phyloP scores from a whole-genome alignment of 2,797 vertebrate genomes.

The Natrix natrix region DNA sequence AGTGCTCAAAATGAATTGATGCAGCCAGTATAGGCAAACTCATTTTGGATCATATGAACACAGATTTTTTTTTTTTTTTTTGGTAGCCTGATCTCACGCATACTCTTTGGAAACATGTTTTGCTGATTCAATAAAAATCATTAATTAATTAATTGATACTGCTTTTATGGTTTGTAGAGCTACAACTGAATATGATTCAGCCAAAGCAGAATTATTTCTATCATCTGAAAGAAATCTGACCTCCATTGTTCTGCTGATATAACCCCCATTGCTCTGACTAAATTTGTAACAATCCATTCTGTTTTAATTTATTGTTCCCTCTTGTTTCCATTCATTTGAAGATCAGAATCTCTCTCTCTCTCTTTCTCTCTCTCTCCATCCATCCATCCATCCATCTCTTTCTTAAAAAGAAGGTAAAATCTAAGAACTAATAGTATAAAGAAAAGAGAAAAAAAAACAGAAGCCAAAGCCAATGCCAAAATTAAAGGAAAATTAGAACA shows the following conservation, averaged over 20 bases:
- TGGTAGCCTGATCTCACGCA: neutral
- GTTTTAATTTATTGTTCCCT: neutral
- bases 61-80: neutral
- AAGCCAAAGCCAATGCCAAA: neutral
- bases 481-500: neutral
- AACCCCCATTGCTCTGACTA: neutral
- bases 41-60: neutral
- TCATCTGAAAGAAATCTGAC: neutral
- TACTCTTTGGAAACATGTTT: neutral
- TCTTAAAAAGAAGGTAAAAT: neutral
- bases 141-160: neutral
- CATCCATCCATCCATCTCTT: too few species aligned
- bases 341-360: too few species aligned
- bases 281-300: neutral
- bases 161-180: neutral
- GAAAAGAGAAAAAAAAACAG: neutral
- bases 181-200: neutral
- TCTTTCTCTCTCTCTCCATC: too few species aligned
- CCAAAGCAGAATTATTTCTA: neutral
- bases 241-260: neutral
- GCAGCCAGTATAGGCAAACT: neutral
- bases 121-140: neutral
- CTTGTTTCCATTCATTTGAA: neutral
- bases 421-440: neutral
- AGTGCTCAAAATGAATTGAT: neutral